phyloP scores from a whole-genome alignment of 1,140 invertebrate species.

The Nomia melanderi region DNA sequence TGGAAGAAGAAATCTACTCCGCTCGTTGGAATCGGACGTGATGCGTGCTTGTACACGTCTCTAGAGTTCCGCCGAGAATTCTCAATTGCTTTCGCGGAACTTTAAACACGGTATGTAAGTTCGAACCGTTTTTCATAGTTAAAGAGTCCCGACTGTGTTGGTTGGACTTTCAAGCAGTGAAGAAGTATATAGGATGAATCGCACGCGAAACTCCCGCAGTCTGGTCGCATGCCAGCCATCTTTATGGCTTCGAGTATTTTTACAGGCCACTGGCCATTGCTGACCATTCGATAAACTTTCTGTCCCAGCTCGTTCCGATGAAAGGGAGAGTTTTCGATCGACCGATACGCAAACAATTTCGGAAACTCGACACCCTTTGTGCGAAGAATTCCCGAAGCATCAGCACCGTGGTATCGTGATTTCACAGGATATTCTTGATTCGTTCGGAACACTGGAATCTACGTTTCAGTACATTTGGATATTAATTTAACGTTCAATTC shows the following conservation, averaged over 20 bases:
- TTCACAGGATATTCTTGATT: too few species aligned
- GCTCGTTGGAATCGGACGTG: constrained; percentile 28
- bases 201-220: constrained; percentile 28
- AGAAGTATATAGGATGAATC: constrained; percentile 28
- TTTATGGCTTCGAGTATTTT: constrained; percentile 14
- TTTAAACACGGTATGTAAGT: constrained; percentile 53
- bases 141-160: constrained; percentile 39
- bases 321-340: constrained; percentile 10
- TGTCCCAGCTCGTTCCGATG: background rate
- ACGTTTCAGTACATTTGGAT: too few species aligned
- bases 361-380: background rate
- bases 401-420: too few species aligned
- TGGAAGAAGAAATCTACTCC: constrained; percentile 25
- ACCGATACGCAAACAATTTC: constrained; percentile 9
- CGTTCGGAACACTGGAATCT: too few species aligned
- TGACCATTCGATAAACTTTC: constrained; percentile 40
- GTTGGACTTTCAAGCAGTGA: constrained; percentile 54
- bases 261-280: background rate
- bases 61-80: constrained; percentile 48
- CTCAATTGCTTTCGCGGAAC: constrained; percentile 52
- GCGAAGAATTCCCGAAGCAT: background rate
- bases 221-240: background rate
- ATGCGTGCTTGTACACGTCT: constrained; percentile 19
- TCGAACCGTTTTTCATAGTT: constrained; percentile 57
- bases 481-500: too few species aligned